Base-by-base conservation (phyloP, 2,797 vertebrate genomes). In the Xenops minutus region DNA sequence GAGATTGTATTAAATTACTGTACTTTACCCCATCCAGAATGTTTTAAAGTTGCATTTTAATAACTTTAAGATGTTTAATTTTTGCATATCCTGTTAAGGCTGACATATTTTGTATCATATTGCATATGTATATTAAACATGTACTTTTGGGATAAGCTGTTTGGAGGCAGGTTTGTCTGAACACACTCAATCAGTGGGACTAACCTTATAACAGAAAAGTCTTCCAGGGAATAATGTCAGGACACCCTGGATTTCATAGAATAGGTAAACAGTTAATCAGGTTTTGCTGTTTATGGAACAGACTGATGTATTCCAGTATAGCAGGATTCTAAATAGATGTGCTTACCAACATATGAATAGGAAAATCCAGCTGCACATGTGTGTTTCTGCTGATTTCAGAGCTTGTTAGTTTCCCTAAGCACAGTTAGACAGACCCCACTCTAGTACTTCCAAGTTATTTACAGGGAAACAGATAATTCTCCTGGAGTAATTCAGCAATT, bases 11-110 rank as follows among this genome's bases (percentile, higher is more conserved):
- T 77, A 85, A 88, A 88, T 93, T 92, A 72, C 44, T 39, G 17
- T 81, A 76, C n/a, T 92, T 92, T 37, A 72, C 71, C 14, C 64
- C 26, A 83, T 72, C 11, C 41, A 52, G 44, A 62, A 90, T 36
- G 34, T 41, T 95, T 84, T 89, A 72, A 44, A 49, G 37, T 87
- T 90, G 63, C 82, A 74, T 43, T 93, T 46, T 92, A 89, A 95
- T 95, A 44, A 68, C 19, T 79, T 96, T 74, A 51, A 78, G 48
- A 11, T 10, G 5, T 89, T 74, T 88, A 12, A 90, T 77, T 95
- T 93, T 94, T 92, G 37, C 64, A 61, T 89, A 88, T 67, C 19
- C 52, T 95, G 71, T 85, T 85, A 94, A 85, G 36, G 44, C 64
- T 83, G 85, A 85, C 49, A 85, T 56, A 76, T 91, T 94, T 79